Evolutionary conservation across 2,113 vertebrate genomes (phyloP).

Genomic region (Hippopotamus amphibius): DNA sequence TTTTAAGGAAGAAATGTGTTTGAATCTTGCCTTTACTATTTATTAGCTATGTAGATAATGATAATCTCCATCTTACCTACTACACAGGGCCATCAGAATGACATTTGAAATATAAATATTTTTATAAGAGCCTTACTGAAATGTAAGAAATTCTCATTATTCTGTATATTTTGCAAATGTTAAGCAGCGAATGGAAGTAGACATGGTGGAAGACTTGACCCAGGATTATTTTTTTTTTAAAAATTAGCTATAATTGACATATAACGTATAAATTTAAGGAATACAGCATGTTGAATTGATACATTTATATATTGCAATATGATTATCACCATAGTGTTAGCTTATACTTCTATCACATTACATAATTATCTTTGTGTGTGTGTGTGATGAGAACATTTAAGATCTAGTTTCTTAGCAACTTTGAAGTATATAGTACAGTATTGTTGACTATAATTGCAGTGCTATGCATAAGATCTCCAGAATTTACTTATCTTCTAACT

Average conservation of each 20-base stretch:
- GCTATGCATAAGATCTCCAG: not conserved
- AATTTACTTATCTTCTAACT: not conserved
- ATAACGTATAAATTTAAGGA: not conserved
- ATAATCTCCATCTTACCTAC: not conserved
- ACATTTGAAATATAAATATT: not conserved
- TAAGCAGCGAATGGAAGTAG: not conserved
- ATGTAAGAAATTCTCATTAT: not conserved
- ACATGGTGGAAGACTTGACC: not conserved
- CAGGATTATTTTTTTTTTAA: not conserved
- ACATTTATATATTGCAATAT: not conserved
- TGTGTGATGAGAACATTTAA: not conserved
- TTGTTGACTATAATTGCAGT: not conserved
- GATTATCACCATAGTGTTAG: not conserved
- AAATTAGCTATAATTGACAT: not conserved
- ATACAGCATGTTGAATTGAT: not conserved
- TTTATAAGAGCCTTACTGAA: conserved; percentile 10
- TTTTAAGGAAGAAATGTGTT: conserved; percentile 9
- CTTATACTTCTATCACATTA: not conserved
- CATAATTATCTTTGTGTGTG: not conserved
- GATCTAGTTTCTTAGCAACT: not conserved
- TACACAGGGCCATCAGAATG: not conserved
- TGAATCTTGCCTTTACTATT: conserved; percentile 6
- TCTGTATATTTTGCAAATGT: not conserved
- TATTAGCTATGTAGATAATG: not conserved
- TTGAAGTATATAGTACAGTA: not conserved